These are phyloP conservation scores for Drosophila anomalata DNA, from an alignment of 2,888 invertebrate species.

Conservation along the genomic window DNA sequence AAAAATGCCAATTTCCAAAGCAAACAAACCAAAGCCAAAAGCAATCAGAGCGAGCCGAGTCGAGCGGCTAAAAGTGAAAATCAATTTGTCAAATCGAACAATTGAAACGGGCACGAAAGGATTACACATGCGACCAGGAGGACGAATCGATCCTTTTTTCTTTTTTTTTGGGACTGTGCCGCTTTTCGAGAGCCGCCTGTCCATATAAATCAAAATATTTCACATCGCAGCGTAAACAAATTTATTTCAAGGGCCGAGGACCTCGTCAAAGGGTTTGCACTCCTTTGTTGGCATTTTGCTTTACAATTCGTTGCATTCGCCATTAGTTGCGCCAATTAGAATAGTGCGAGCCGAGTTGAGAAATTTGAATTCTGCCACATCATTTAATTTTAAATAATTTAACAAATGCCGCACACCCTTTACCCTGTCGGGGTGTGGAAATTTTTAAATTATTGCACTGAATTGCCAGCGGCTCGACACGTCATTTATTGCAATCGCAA, in stretches of 20 bases:
- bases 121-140: constrained; percentile 57
- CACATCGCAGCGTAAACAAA: constrained; percentile 70
- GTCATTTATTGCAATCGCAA: constrained; percentile 48
- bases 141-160: constrained; percentile 2
- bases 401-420: constrained; percentile 43
- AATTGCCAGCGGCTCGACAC: constrained; percentile 61
- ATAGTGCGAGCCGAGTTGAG: constrained; percentile 56
- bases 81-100: constrained; percentile 77
- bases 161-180: constrained; percentile 1
- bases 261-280: constrained; percentile 57
- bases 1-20: constrained; percentile 66
- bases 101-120: constrained; percentile 74
- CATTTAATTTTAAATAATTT: constrained; percentile 79
- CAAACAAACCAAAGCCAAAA: constrained; percentile 71
- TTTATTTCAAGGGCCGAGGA: constrained; percentile 58
- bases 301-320: constrained; percentile 62
- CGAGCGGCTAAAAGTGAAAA: constrained; percentile 65
- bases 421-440: constrained; percentile 58
- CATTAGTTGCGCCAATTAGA: constrained; percentile 78
- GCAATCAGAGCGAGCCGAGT: constrained; percentile 59
- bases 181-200: constrained; percentile 45
- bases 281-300: constrained; percentile 47
- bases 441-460: constrained; percentile 80
- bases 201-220: constrained; percentile 75
- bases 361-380: constrained; percentile 83